Evolutionary conservation across 2,113 vertebrate species (phyloP).

Genomic region (Tachysurus vachellii): DNA sequence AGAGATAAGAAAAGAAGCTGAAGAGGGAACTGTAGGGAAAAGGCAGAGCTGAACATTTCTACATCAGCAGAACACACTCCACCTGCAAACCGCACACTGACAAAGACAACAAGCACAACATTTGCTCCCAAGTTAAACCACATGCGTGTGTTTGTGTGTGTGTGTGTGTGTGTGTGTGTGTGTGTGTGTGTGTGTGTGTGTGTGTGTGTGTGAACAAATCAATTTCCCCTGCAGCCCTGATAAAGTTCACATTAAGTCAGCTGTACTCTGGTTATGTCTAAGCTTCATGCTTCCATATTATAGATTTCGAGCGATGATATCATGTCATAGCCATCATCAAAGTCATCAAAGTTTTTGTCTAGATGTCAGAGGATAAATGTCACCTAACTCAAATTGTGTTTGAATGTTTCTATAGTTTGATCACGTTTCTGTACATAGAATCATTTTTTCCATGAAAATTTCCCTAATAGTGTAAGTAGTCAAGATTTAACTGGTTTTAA

Average conservation of each 20-base stretch:
- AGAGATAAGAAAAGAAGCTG: background rate
- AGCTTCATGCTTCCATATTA: background rate
- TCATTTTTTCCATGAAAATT: no score
- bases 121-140: background rate
- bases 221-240: background rate
- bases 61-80: background rate
- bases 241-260: background rate
- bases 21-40: background rate
- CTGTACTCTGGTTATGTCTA: background rate
- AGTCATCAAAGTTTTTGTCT: background rate
- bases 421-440: no score
- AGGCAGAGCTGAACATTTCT: background rate
- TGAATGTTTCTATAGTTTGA: no score
- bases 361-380: background rate
- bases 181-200: background rate
- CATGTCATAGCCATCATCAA: background rate
- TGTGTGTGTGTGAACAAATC: background rate
- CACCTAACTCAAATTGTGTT: background rate
- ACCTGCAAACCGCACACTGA: background rate
- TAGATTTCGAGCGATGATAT: background rate
- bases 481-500: background rate
- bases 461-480: background rate
- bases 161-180: no score
- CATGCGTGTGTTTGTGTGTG: no score
- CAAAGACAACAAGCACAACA: background rate